Conservation (phyloP, 1,140 invertebrate genomes). For the Macrobrachium nipponense region DNA sequence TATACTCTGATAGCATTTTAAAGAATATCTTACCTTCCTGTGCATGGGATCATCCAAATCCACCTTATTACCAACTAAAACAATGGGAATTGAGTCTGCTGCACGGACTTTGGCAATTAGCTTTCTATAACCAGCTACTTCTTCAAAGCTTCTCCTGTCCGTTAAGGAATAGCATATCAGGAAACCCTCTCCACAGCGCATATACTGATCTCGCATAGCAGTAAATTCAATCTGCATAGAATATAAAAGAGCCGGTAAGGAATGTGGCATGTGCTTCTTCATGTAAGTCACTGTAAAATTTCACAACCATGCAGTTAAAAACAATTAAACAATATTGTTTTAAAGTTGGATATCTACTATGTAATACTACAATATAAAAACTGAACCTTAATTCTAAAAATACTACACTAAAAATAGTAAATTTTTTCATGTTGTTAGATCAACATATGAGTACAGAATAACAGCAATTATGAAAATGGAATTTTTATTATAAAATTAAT, state of each 20-base stretch:
- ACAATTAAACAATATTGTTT: too few species aligned
- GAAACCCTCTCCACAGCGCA: constrained; percentile 69
- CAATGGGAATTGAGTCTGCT: constrained; percentile 68
- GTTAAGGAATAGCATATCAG: constrained; percentile 65
- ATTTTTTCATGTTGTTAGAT: neutral
- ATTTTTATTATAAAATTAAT: too few species aligned
- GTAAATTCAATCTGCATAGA: constrained; percentile 70
- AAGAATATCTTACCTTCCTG: constrained; percentile 73
- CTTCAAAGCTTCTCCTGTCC: constrained; percentile 82
- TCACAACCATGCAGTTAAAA: too few species aligned
- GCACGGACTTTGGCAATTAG: constrained; percentile 69
- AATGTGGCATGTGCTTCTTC: neutral
- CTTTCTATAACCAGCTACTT: constrained; percentile 75
- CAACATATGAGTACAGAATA: too few species aligned
- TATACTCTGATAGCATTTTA: neutral
- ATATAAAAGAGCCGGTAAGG: neutral
- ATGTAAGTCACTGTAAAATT: too few species aligned
- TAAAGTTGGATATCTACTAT: too few species aligned
- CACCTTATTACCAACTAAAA: constrained; percentile 72
- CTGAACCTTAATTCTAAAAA: neutral
- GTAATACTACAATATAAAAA: too few species aligned
- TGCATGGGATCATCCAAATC: constrained; percentile 73
- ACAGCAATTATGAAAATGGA: too few species aligned
- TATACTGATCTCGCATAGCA: constrained; percentile 73
- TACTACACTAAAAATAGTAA: neutral